Conservation (phyloP, 2,797 vertebrate species). For the Mormyrops boulengeri region DNA sequence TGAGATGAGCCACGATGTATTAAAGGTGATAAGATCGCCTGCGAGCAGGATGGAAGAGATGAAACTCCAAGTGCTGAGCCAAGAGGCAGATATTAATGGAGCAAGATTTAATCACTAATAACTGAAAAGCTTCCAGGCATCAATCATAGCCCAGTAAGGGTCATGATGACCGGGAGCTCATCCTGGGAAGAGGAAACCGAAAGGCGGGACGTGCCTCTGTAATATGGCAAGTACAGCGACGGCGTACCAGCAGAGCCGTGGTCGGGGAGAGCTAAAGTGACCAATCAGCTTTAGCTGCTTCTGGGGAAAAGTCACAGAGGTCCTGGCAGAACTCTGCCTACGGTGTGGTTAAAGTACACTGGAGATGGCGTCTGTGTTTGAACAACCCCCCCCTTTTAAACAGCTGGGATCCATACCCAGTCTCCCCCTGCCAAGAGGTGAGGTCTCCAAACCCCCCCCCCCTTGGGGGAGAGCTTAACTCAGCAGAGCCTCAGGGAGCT, state of each 20-base stretch:
- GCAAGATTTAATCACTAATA: background rate
- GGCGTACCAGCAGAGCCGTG: background rate
- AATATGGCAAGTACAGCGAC: no score
- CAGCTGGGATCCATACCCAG: background rate
- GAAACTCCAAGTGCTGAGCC: background rate
- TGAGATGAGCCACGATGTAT: background rate
- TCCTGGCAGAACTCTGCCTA: background rate
- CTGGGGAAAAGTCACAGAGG: background rate
- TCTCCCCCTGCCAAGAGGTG: background rate
- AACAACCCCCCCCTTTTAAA: background rate
- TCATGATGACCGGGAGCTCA: background rate
- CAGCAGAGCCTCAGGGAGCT: background rate
- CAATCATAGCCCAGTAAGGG: conserved; percentile 15
- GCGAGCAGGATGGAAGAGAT: background rate
- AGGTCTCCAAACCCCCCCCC: background rate
- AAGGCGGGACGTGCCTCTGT: background rate
- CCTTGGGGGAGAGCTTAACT: background rate
- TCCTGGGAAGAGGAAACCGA: background rate
- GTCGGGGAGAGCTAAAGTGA: background rate
- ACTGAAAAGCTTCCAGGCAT: background rate
- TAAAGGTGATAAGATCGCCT: background rate
- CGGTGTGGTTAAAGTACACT: background rate
- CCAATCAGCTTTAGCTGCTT: background rate
- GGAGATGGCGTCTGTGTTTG: background rate
- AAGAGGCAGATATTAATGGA: background rate